Conservation (phyloP, 2,888 invertebrate species). For the Drosophila meridionalis region DNA sequence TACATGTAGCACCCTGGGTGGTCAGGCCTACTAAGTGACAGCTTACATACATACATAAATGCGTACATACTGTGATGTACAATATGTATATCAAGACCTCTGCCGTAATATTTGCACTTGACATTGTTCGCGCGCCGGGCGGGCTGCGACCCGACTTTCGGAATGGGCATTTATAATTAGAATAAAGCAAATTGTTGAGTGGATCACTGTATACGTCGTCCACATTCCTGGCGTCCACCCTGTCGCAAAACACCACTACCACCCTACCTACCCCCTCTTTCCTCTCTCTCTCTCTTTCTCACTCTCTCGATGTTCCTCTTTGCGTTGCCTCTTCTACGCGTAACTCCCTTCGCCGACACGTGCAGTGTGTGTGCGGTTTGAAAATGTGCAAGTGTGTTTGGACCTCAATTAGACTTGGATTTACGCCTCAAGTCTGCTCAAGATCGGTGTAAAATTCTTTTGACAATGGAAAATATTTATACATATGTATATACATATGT, state of each 20-base stretch:
- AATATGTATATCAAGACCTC: conserved; percentile 38
- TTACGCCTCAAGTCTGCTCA: conserved; percentile 10
- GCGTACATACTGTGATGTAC: background rate
- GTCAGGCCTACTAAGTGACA: conserved; percentile 44
- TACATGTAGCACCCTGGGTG: conserved; percentile 63
- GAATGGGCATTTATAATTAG: conserved; percentile 65
- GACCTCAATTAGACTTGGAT: conserved; percentile 21
- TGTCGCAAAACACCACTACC: background rate
- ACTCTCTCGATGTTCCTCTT: background rate
- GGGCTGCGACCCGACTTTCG: conserved; percentile 31
- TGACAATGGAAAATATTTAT: no score
- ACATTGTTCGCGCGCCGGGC: conserved; percentile 63
- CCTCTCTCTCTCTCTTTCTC: background rate
- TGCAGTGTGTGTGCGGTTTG: conserved; percentile 32
- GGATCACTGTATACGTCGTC: conserved; percentile 34
- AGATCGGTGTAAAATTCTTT: background rate
- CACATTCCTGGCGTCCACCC: conserved; percentile 33
- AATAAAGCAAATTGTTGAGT: conserved; percentile 63
- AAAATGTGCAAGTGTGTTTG: conserved; percentile 29
- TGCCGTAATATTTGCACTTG: conserved; percentile 70
- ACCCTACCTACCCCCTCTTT: background rate
- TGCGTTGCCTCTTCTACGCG: background rate
- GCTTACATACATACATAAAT: background rate
- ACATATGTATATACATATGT: no score
- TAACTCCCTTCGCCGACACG: conserved; percentile 44